Percentiles rank a stretch among this genome's conserved stretches.
Conservation (phyloP, 2,888 invertebrate genomes). For the Petrophora chlorosata region DNA sequence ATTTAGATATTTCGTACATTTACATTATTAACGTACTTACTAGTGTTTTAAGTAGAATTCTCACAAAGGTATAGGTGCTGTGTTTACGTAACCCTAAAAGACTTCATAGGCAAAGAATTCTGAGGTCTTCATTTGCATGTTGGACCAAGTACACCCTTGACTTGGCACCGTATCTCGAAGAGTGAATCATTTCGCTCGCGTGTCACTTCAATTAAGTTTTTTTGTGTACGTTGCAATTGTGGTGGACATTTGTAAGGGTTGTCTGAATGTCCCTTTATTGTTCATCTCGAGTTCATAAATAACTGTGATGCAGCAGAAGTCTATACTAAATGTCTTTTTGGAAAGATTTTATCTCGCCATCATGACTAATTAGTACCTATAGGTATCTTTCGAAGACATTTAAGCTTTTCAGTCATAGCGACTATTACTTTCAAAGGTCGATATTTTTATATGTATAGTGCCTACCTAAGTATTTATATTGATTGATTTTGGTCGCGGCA, state of each 20-base stretch:
- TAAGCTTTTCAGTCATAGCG: too few relatives aligned
- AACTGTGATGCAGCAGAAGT: slow-evolving; percentile 59
- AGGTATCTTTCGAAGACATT: slow-evolving; percentile 6
- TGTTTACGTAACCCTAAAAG: too few relatives aligned
- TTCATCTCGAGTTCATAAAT: slow-evolving; percentile 57
- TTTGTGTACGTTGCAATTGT: slow-evolving; percentile 67
- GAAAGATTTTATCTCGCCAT: slow-evolving; percentile 20
- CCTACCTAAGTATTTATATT: slow-evolving; percentile 14
- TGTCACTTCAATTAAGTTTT: slow-evolving; percentile 80
- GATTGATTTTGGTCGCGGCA: slow-evolving; percentile 12
- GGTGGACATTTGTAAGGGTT: slow-evolving; percentile 66
- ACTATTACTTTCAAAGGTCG: too few relatives aligned
- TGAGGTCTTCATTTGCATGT: neutral
- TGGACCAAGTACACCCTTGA: neutral
- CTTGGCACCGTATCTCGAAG: slow-evolving; percentile 9
- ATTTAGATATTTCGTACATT: too few relatives aligned
- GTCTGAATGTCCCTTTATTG: slow-evolving; percentile 62
- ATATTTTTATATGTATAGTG: too few relatives aligned
- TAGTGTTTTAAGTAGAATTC: too few relatives aligned
- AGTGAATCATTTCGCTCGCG: slow-evolving; percentile 76
- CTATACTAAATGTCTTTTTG: slow-evolving; percentile 9
- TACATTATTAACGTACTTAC: too few relatives aligned
- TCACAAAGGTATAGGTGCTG: too few relatives aligned
- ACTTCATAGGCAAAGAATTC: too few relatives aligned
- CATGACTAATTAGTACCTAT: slow-evolving; percentile 30